Conservation (phyloP, 2,113 vertebrate species). For the Vireo altiloquus region DNA sequence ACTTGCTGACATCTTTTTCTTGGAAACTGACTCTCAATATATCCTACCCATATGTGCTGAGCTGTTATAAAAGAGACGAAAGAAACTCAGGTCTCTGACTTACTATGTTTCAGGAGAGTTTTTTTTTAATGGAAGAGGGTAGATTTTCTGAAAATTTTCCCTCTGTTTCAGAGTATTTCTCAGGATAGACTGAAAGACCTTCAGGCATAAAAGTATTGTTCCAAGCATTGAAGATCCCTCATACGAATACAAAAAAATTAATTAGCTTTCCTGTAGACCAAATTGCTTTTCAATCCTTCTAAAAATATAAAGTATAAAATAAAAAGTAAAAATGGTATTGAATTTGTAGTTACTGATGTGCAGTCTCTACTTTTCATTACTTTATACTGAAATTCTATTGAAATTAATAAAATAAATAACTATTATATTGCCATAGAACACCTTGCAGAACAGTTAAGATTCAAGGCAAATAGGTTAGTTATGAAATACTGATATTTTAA, state of each 20-base stretch:
- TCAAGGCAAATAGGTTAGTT: background rate
- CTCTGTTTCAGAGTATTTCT: background rate
- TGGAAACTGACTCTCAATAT: background rate
- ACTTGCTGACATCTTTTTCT: background rate
- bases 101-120: background rate
- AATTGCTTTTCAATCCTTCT: constrained; percentile 2
- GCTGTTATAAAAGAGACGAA: background rate
- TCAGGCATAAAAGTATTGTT: background rate
- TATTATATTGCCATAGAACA: background rate
- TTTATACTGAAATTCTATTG: background rate
- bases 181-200: background rate
- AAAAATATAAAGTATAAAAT: background rate
- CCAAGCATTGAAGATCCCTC: background rate
- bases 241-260: background rate
- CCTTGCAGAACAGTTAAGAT: background rate
- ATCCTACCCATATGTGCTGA: background rate
- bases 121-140: background rate
- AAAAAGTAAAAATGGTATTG: background rate
- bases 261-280: background rate
- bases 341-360: background rate
- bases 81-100: background rate
- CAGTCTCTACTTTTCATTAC: background rate
- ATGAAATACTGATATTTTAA: background rate
- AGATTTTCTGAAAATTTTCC: background rate
- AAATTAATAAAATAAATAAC: constrained; percentile 34